Percentiles rank a stretch among this genome's conserved stretches.
Evolutionary conservation across 2,113 vertebrate genomes (phyloP).

Genomic region (Malurus elegans): DNA sequence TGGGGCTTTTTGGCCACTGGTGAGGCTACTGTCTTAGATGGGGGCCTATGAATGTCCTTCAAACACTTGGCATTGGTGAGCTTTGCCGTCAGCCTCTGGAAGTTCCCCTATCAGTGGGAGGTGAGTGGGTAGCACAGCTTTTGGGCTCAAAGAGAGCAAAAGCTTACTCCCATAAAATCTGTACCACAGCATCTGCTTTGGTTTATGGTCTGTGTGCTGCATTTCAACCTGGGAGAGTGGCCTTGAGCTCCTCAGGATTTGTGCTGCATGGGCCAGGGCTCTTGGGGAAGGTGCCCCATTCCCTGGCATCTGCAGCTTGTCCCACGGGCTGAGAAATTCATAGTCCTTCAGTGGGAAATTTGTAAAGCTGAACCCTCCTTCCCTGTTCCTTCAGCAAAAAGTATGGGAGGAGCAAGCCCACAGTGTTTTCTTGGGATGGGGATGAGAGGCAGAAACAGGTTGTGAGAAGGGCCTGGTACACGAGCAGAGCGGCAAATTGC

Average conservation of each 20-base stretch:
- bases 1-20: slow-evolving; percentile 28
- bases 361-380: neutral
- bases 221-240: neutral
- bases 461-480: neutral
- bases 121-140: neutral
- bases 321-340: neutral
- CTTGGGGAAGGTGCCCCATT: neutral
- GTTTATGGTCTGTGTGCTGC: neutral
- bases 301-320: fast-evolving
- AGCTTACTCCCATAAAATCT: neutral
- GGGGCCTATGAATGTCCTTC: neutral
- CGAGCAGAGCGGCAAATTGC: fast-evolving
- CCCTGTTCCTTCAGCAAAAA: neutral
- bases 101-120: neutral
- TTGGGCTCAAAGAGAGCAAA: neutral
- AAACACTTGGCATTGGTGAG: neutral
- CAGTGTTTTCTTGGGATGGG: neutral
- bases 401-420: fast-evolving
- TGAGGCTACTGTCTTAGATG: slow-evolving; percentile 45
- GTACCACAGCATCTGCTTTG: neutral
- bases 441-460: neutral
- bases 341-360: neutral
- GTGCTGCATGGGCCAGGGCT: neutral
- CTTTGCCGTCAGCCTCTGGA: neutral
- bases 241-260: fast-evolving